Conservation (phyloP, 2,113 vertebrate species). For the Onychostruthus taczanowskii region DNA sequence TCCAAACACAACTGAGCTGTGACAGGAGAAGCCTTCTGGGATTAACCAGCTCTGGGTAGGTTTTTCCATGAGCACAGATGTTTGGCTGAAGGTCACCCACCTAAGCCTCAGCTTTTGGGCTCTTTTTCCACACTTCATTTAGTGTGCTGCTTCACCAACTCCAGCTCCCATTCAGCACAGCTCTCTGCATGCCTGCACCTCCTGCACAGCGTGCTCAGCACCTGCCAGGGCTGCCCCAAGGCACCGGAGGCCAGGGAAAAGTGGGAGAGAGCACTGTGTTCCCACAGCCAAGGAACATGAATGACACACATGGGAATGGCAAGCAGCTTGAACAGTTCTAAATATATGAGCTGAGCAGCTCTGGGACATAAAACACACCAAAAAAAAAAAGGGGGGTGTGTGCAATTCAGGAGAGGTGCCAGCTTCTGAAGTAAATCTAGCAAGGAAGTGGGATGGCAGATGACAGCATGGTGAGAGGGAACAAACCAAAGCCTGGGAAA, state of each 20-base stretch:
- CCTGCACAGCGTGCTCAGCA: background rate
- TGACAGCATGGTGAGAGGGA: background rate
- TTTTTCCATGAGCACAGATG: slow-evolving; percentile 46
- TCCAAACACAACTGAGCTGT: background rate
- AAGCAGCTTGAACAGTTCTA: background rate
- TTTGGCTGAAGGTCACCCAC: slow-evolving; percentile 49
- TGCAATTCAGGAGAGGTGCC: background rate
- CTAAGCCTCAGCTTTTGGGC: background rate
- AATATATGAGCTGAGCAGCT: background rate
- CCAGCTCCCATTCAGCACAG: background rate
- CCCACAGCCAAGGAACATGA: background rate
- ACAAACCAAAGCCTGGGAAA: background rate
- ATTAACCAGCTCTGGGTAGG: slow-evolving; percentile 24
- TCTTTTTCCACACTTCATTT: background rate
- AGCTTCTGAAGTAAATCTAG: background rate
- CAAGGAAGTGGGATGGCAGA: background rate
- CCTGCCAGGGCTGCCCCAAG: background rate
- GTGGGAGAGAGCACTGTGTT: background rate
- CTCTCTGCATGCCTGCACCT: background rate
- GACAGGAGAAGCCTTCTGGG: slow-evolving; percentile 34
- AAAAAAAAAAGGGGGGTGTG: background rate
- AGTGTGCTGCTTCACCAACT: background rate
- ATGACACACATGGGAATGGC: background rate
- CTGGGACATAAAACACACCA: background rate
- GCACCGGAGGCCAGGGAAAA: background rate